These are phyloP conservation scores for Thunnus maccoyii DNA, from an alignment of 2,113 vertebrate species.

Conservation along the genomic window DNA sequence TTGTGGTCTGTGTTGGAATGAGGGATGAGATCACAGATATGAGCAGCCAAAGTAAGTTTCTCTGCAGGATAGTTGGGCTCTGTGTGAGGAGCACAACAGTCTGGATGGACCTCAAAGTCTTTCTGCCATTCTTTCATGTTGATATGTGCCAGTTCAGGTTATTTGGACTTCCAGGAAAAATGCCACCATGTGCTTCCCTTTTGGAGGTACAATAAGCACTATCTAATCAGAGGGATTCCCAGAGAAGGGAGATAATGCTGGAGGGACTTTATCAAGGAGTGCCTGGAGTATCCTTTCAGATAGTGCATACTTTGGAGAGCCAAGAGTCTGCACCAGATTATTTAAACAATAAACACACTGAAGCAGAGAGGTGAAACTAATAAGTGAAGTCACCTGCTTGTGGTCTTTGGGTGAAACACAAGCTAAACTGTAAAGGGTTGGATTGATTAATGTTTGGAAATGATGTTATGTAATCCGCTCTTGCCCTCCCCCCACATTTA, in stretches of 20 bases:
- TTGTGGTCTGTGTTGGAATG: neutral
- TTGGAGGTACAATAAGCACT: neutral
- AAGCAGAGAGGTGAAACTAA: neutral
- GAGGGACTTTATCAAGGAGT: neutral
- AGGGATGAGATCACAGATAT: constrained; percentile 7
- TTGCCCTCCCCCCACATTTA: constrained; percentile 54
- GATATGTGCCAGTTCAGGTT: neutral
- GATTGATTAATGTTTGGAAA: neutral
- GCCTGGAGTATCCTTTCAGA: neutral
- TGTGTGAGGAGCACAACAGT: neutral
- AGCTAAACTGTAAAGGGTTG: neutral
- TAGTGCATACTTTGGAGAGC: neutral
- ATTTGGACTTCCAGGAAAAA: neutral
- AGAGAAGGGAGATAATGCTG: neutral
- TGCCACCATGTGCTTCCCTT: constrained; percentile 4
- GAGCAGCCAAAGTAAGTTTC: constrained; percentile 1
- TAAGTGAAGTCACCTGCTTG: constrained; percentile 7
- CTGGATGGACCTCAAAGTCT: neutral
- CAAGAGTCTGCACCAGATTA: constrained; percentile 17
- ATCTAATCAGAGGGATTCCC: constrained; percentile 1
- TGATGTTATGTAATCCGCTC: neutral
- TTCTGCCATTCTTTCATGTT: neutral
- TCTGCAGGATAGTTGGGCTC: neutral
- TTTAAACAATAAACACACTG: constrained; percentile 14
- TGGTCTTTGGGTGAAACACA: constrained; percentile 1